Conservation (phyloP, 2,888 invertebrate species). For the Cephus sareptanus region DNA sequence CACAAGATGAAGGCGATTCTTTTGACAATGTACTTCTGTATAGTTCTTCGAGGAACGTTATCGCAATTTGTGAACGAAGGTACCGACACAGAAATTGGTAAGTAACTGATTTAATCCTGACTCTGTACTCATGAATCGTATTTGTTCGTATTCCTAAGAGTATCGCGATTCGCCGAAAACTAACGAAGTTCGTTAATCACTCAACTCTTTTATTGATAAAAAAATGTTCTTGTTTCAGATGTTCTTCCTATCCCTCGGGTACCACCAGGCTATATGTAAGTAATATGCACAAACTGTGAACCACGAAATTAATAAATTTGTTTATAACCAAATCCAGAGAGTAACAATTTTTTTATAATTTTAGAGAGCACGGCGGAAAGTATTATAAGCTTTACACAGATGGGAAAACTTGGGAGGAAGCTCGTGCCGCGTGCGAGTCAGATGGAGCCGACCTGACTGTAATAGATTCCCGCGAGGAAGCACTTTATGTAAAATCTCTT, state of each 20-base stretch:
- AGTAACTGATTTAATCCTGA: neutral
- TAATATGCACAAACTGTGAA: neutral
- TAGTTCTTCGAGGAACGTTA: neutral
- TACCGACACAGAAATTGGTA: neutral
- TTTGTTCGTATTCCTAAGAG: too few species aligned
- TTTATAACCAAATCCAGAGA: neutral
- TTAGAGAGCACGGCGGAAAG: neutral
- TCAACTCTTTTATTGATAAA: neutral
- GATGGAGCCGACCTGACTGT: slow-evolving; percentile 10
- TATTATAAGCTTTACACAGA: slow-evolving; percentile 10
- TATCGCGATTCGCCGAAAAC: too few species aligned
- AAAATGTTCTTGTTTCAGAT: slow-evolving; percentile 8
- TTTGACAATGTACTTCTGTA: neutral
- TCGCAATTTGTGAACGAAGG: neutral
- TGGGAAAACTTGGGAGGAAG: slow-evolving; percentile 6
- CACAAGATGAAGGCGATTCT: neutral
- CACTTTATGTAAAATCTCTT: slow-evolving; percentile 9
- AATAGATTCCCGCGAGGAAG: slow-evolving; percentile 17
- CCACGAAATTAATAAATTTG: neutral
- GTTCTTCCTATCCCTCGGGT: neutral
- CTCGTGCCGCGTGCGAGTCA: slow-evolving; percentile 6
- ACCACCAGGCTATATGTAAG: slow-evolving; percentile 12
- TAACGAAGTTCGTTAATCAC: too few species aligned
- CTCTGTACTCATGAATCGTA: too few species aligned
- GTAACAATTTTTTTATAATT: neutral